A percentile compares a stretch with the other conserved stretches of the same genome.
Conservation (phyloP, 2,888 invertebrate genomes). For the Caenorhabditis auriculariae region DNA sequence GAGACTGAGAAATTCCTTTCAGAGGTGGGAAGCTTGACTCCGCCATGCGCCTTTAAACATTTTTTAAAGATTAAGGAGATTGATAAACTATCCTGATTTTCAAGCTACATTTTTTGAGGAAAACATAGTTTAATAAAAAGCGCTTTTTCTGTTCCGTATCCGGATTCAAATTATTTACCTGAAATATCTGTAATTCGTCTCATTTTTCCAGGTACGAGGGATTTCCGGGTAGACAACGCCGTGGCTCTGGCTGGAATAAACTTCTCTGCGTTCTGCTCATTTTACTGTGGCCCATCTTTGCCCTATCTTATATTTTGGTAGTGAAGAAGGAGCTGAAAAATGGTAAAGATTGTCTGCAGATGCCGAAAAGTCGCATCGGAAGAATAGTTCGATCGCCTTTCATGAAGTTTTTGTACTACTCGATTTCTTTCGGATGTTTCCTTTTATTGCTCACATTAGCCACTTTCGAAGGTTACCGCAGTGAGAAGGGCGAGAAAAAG, state of each 20-base stretch:
- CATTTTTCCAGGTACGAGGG: too few species aligned
- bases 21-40: too few species aligned
- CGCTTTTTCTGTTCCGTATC: too few species aligned
- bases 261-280: constrained; percentile 67
- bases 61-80: too few species aligned
- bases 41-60: too few species aligned
- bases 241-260: constrained; percentile 63
- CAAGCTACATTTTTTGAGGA: too few species aligned
- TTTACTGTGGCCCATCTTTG: constrained; percentile 67
- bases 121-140: too few species aligned
- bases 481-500: constrained; percentile 45
- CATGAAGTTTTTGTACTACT: constrained; percentile 71
- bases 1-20: too few species aligned
- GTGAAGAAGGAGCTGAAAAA: not conserved
- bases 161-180: too few species aligned
- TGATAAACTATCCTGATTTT: too few species aligned
- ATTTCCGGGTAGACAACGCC: constrained; percentile 65
- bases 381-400: constrained; percentile 69
- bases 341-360: constrained; percentile 21
- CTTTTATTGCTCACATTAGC: constrained; percentile 68
- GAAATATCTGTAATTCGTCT: too few species aligned
- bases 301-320: constrained; percentile 56
- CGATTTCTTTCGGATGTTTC: constrained; percentile 69
- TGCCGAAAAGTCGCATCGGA: constrained; percentile 67
- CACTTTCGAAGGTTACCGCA: constrained; percentile 59